Evolutionary conservation across 2,797 vertebrate genomes (phyloP).

Genomic region (Macroramphosus scolopax): DNA sequence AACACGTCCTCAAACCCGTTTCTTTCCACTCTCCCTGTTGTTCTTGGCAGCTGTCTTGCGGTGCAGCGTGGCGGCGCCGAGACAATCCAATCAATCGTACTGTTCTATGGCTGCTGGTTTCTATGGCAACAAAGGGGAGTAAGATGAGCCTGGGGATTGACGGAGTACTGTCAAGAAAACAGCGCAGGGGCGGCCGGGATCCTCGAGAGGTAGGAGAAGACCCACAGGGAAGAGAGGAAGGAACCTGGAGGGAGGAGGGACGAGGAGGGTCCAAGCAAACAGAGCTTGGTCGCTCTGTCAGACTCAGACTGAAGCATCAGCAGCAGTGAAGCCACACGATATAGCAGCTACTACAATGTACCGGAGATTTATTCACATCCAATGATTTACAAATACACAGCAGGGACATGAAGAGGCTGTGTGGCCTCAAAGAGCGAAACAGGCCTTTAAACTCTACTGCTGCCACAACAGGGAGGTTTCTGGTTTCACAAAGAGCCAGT

Average conservation of each 20-base stretch:
- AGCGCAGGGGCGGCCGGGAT: slow-evolving; percentile 29
- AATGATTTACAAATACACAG: no score
- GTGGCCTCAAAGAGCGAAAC: no score
- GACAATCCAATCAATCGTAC: slow-evolving; percentile 46
- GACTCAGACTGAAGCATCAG: no score
- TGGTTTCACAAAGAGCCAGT: no score
- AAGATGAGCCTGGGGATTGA: slow-evolving; percentile 46
- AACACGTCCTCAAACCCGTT: slow-evolving; percentile 1
- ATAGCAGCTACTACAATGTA: no score
- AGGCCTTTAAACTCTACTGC: no score
- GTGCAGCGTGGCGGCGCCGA: slow-evolving; percentile 8
- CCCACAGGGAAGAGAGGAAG: slow-evolving; percentile 15
- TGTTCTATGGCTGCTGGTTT: slow-evolving; percentile 56
- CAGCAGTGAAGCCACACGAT: no score
- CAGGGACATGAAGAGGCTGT: no score
- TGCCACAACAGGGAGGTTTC: no score
- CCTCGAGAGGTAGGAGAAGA: slow-evolving; percentile 34
- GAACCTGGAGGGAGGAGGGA: background rate
- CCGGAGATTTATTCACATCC: no score
- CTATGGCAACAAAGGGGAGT: slow-evolving; percentile 58
- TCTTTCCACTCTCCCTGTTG: background rate
- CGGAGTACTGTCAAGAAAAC: slow-evolving; percentile 57
- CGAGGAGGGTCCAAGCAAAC: slow-evolving; percentile 3
- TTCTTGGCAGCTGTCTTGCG: slow-evolving; percentile 18
- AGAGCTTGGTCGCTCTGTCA: no score